phyloP scores from a whole-genome alignment of 1,140 invertebrate genomes.

The Hyles vespertilio region DNA sequence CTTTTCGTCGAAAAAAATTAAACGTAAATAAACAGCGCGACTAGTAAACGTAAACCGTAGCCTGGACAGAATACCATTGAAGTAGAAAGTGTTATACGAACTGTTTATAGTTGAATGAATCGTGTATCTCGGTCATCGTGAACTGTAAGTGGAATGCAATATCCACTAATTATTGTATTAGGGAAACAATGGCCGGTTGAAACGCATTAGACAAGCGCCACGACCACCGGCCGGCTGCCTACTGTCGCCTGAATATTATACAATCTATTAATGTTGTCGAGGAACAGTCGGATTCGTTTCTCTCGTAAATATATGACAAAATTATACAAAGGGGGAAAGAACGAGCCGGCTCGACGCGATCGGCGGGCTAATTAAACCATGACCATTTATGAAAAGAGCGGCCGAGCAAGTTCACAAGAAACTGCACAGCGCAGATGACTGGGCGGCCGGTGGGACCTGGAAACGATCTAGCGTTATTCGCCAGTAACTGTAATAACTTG shows the following conservation, averaged over 20 bases:
- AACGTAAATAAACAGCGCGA: too few species aligned
- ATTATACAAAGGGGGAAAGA: not conserved
- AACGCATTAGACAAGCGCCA: conserved; percentile 22
- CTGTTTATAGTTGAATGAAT: conserved; percentile 23
- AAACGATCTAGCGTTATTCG: too few species aligned
- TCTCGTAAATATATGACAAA: conserved; percentile 8
- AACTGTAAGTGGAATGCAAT: conserved; percentile 26
- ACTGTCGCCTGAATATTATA: conserved; percentile 8
- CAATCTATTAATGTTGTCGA: conserved; percentile 15
- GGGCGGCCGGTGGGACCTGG: too few species aligned
- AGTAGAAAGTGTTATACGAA: conserved; percentile 19
- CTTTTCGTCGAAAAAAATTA: too few species aligned
- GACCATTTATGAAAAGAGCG: not conserved
- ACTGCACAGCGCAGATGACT: conserved; percentile 8
- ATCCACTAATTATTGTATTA: conserved; percentile 30
- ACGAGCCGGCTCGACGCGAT: too few species aligned
- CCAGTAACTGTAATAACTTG: too few species aligned
- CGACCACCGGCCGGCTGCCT: conserved; percentile 12
- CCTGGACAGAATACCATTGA: not conserved
- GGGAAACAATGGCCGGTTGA: conserved; percentile 25
- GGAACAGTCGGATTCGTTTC: conserved; percentile 11
- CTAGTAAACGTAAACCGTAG: too few species aligned
- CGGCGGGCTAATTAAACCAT: not conserved
- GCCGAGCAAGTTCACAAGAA: conserved; percentile 12
- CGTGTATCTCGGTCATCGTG: conserved; percentile 27